Percentiles rank a stretch among this genome's conserved stretches.
These are phyloP conservation scores for Anoplophora glabripennis DNA, from an alignment of 1,140 invertebrate genomes.

Conservation along the genomic window DNA sequence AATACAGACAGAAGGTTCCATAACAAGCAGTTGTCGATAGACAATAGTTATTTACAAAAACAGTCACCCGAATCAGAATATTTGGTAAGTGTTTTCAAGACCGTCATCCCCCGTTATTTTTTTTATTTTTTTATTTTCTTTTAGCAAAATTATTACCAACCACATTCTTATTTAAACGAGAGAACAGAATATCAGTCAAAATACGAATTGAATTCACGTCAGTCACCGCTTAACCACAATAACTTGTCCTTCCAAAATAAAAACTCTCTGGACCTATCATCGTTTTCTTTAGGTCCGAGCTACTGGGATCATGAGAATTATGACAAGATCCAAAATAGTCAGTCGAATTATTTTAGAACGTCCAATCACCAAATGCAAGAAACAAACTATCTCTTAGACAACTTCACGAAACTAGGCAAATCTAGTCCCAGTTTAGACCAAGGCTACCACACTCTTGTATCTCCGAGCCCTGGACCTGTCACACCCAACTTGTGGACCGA, in stretches of 20 bases:
- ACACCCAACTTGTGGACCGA: constrained; percentile 41
- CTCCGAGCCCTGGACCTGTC: constrained; percentile 49
- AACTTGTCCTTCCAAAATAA: constrained; percentile 20
- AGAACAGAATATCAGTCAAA: constrained; percentile 26
- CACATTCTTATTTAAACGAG: constrained; percentile 28
- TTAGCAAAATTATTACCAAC: constrained; percentile 31
- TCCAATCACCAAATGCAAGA: constrained; percentile 31
- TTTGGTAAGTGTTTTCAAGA: constrained; percentile 21
- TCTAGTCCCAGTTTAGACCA: constrained; percentile 65
- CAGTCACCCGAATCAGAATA: constrained; percentile 24
- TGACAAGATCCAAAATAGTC: constrained; percentile 26
- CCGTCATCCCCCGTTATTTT: background rate
- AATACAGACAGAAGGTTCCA: constrained; percentile 19
- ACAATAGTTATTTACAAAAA: constrained; percentile 18
- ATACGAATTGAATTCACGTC: constrained; percentile 26
- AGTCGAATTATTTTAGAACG: constrained; percentile 21
- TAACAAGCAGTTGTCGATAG: constrained; percentile 14
- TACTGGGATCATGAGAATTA: constrained; percentile 47
- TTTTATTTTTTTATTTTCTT: constrained; percentile 12
- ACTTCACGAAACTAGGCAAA: constrained; percentile 49
- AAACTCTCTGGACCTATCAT: constrained; percentile 41
- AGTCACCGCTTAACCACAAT: constrained; percentile 11
- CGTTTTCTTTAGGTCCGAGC: constrained; percentile 40
- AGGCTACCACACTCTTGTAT: constrained; percentile 72
- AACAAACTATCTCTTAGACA: constrained; percentile 47